Percentiles rank a stretch among this genome's conserved stretches.
Evolutionary conservation across 2,888 invertebrate genomes (phyloP).

Genomic region (Agriopis aurantiaria): DNA sequence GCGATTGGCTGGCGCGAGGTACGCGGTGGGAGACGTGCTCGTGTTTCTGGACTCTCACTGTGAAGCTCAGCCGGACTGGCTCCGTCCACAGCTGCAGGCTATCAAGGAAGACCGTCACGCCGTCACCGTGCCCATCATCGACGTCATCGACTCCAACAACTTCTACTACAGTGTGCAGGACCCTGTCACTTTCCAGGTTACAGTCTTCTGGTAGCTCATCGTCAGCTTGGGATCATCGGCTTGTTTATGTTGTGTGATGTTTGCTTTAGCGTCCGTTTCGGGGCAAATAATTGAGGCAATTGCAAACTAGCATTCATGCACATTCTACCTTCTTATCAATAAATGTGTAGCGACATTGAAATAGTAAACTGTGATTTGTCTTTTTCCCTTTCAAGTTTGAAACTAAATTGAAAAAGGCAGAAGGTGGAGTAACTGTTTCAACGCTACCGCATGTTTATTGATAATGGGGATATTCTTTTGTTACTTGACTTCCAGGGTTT

Average conservation of each 20-base stretch:
- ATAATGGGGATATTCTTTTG: background rate
- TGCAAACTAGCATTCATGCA: background rate
- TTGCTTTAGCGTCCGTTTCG: background rate
- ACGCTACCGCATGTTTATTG: background rate
- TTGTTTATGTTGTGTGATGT: conserved; percentile 1
- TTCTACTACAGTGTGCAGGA: conserved; percentile 91
- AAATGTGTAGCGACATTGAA: background rate
- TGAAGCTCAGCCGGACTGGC: conserved; percentile 93
- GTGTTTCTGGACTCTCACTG: conserved; percentile 97
- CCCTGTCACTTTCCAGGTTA: conserved; percentile 78
- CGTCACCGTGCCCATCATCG: conserved; percentile 97
- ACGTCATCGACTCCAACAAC: conserved; percentile 94
- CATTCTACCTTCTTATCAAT: background rate
- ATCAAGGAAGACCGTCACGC: conserved; percentile 93
- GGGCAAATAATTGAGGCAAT: background rate
- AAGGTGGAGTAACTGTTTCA: background rate
- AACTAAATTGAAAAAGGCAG: background rate
- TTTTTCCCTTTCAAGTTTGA: background rate
- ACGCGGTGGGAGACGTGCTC: conserved; percentile 92
- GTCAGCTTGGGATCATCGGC: conserved; percentile 21
- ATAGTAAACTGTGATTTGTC: background rate
- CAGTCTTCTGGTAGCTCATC: conserved; percentile 11
- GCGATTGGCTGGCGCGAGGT: conserved; percentile 94
- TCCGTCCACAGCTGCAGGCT: conserved; percentile 92
- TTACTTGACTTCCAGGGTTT: background rate